These are phyloP conservation scores for Alaudala cheleensis DNA, from an alignment of 2,113 vertebrate species.

Conservation along the genomic window DNA sequence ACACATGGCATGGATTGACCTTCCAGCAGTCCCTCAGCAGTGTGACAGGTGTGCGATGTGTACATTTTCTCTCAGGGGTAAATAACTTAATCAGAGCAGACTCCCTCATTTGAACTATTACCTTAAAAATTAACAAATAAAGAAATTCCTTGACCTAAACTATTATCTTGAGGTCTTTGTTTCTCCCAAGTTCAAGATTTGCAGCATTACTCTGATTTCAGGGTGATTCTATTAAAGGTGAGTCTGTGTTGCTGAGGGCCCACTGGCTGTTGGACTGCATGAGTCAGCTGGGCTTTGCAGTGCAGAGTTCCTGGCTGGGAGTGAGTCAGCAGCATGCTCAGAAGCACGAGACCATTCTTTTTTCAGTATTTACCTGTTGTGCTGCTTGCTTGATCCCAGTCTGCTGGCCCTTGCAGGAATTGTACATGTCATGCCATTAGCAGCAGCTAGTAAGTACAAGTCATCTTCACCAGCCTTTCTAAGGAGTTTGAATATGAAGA, in stretches of 20 bases:
- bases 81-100: neutral
- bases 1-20: fast-evolving
- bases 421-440: neutral
- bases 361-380: neutral
- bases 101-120: neutral
- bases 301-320: neutral
- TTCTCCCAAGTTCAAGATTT: neutral
- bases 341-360: neutral
- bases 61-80: neutral
- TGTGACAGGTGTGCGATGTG: neutral
- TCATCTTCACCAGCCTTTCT: neutral
- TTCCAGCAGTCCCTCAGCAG: neutral
- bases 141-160: neutral
- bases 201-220: neutral
- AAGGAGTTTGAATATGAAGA: neutral
- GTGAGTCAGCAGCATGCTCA: constrained; percentile 7
- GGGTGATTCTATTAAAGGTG: neutral
- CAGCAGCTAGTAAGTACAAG: neutral
- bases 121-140: neutral
- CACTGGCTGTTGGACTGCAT: fast-evolving
- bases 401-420: neutral
- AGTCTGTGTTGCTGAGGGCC: neutral
- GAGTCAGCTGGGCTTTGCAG: constrained; percentile 16
- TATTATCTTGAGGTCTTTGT: neutral
- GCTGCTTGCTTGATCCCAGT: neutral